A percentile compares a stretch with the other conserved stretches of the same genome.
phyloP scores from a whole-genome alignment of 2,113 vertebrate species.

The Sander lucioperca region DNA sequence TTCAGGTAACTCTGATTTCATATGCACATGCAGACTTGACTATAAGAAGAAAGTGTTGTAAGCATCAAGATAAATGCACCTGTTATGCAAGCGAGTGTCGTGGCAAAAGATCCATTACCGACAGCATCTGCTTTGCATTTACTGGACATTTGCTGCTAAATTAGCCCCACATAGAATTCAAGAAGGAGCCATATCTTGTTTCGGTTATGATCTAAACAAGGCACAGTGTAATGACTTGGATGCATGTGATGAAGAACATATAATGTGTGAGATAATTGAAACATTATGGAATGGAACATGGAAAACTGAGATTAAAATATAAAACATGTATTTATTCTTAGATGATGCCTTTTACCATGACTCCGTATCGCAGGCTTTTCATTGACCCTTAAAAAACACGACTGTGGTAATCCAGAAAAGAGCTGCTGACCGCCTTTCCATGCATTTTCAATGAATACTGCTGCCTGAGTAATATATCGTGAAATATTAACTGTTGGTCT shows the following conservation, averaged over 20 bases:
- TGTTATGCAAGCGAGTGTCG: slow-evolving; percentile 35
- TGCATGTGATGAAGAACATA: slow-evolving; percentile 53
- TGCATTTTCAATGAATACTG: slow-evolving; percentile 62
- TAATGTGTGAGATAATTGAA: slow-evolving; percentile 38
- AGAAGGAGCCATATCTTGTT: slow-evolving; percentile 22
- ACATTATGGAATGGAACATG: slow-evolving; percentile 50
- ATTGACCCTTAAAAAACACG: slow-evolving; percentile 48
- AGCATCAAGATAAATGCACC: slow-evolving; percentile 60
- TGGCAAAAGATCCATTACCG: slow-evolving; percentile 25
- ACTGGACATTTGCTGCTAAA: slow-evolving; percentile 48
- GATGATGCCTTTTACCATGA: not conserved
- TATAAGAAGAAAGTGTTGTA: slow-evolving; percentile 52
- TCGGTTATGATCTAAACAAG: slow-evolving; percentile 31
- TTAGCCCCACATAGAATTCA: slow-evolving; percentile 3
- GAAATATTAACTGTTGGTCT: slow-evolving; percentile 70
- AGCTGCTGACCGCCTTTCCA: slow-evolving; percentile 35
- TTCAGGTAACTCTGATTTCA: slow-evolving; percentile 14
- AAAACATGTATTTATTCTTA: not conserved
- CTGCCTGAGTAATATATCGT: slow-evolving; percentile 70
- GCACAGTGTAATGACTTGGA: slow-evolving; percentile 40
- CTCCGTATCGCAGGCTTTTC: slow-evolving; percentile 14
- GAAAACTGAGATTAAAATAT: slow-evolving; percentile 23
- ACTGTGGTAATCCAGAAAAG: slow-evolving; percentile 24
- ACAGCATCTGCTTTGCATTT: slow-evolving; percentile 54
- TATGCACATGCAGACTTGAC: slow-evolving; percentile 7